A percentile compares a stretch with the other conserved stretches of the same genome.
Evolutionary conservation across 2,797 vertebrate species (phyloP).

Genomic region (Nothura maculosa): DNA sequence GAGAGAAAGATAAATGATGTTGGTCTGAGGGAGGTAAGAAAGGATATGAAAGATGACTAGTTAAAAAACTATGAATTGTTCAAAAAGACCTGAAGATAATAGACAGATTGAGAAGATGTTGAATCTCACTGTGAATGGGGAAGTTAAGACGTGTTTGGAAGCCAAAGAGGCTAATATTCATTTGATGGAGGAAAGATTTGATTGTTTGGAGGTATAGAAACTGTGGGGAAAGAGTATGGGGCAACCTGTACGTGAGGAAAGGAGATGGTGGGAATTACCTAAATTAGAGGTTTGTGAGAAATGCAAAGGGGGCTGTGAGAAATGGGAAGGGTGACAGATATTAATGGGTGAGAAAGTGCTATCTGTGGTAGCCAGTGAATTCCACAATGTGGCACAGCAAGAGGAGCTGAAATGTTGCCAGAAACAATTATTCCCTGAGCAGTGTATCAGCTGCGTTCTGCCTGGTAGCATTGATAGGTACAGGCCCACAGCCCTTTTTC

Average conservation of each 20-base stretch:
- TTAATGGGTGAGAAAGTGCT: neutral
- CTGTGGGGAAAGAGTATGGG: neutral
- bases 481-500: constrained; percentile 7
- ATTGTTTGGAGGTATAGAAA: neutral
- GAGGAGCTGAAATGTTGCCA: neutral
- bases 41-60: neutral
- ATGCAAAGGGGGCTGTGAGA: neutral
- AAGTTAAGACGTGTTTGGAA: neutral
- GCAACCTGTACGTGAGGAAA: neutral
- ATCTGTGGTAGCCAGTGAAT: neutral
- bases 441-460: neutral
- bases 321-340: neutral
- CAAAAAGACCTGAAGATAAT: neutral
- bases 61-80: neutral
- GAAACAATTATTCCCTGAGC: neutral
- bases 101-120: constrained; percentile 1
- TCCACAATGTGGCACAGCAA: neutral
- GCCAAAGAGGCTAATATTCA: neutral
- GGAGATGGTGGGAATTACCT: neutral
- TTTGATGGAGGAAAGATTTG: neutral
- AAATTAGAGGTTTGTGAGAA: neutral
- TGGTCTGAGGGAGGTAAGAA: constrained; percentile 11
- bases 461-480: neutral
- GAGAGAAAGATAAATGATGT: neutral
- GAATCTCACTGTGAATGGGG: neutral